Evolutionary conservation across 2,888 invertebrate genomes (phyloP).

Genomic region (Alsophila aescularia): DNA sequence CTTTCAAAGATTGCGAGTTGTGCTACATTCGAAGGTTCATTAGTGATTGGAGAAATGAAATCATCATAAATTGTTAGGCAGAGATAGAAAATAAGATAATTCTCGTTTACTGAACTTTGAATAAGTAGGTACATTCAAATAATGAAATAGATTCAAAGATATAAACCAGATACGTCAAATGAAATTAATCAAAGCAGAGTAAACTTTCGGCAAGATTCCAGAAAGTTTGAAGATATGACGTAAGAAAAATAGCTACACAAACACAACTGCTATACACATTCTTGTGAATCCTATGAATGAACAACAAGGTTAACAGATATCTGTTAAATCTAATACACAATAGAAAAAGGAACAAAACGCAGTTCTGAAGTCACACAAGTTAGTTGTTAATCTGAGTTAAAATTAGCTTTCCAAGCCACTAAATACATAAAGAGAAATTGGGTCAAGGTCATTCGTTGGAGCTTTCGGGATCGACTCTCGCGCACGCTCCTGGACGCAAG

Average conservation of each 20-base stretch:
- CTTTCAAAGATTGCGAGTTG: too few species aligned
- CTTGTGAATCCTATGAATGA: neutral
- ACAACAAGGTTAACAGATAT: neutral
- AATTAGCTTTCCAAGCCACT: constrained; percentile 32
- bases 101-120: too few species aligned
- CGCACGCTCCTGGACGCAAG: constrained; percentile 41
- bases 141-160: too few species aligned
- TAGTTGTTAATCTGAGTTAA: constrained; percentile 1
- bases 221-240: constrained; percentile 22
- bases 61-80: too few species aligned
- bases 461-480: constrained; percentile 38
- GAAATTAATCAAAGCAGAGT: neutral
- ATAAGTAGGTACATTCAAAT: too few species aligned
- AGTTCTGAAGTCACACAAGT: constrained; percentile 3
- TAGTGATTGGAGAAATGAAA: too few species aligned
- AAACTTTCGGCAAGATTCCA: constrained; percentile 16
- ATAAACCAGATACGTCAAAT: neutral
- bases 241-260: neutral
- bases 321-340: neutral
- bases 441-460: constrained; percentile 75
- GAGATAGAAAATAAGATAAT: too few species aligned
- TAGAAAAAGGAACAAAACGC: constrained; percentile 7
- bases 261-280: constrained; percentile 13
- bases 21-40: too few species aligned
- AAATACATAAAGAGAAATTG: constrained; percentile 49